Evolutionary conservation across 2,888 invertebrate species (phyloP).

Genomic region (Leptura quadrifasciata): DNA sequence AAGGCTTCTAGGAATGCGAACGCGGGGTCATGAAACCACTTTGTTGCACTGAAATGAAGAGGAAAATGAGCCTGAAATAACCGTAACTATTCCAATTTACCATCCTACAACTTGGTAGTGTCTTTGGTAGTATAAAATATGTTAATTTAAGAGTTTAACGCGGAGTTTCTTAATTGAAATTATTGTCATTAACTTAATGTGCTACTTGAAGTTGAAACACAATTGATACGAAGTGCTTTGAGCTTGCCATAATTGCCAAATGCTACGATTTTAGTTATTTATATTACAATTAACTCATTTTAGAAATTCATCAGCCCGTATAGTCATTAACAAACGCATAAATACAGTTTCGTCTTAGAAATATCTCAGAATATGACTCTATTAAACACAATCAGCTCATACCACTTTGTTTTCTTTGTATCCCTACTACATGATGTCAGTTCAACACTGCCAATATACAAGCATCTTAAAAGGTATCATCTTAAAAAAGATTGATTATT

Average conservation of each 20-base stretch:
- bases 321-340: constrained; percentile 51
- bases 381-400: constrained; percentile 45
- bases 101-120: constrained; percentile 60
- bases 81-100: constrained; percentile 70
- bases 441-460: not conserved
- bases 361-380: constrained; percentile 37
- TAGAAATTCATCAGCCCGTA: constrained; percentile 48
- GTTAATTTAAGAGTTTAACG: constrained; percentile 57
- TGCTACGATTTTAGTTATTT: constrained; percentile 57
- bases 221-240: constrained; percentile 57
- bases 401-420: constrained; percentile 28
- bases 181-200: constrained; percentile 51
- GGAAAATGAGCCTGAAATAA: constrained; percentile 68
- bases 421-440: not conserved
- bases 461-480: not conserved
- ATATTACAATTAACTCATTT: constrained; percentile 58
- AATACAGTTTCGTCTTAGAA: constrained; percentile 43
- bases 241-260: constrained; percentile 48
- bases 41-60: constrained; percentile 73
- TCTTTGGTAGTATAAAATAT: constrained; percentile 60
- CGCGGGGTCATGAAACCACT: constrained; percentile 70
- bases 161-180: constrained; percentile 45
- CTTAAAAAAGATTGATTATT: not conserved
- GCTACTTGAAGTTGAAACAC: constrained; percentile 55
- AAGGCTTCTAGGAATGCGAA: constrained; percentile 70